These are phyloP conservation scores for Myzus persicae DNA, from an alignment of 1,140 invertebrate genomes.

Conservation along the genomic window DNA sequence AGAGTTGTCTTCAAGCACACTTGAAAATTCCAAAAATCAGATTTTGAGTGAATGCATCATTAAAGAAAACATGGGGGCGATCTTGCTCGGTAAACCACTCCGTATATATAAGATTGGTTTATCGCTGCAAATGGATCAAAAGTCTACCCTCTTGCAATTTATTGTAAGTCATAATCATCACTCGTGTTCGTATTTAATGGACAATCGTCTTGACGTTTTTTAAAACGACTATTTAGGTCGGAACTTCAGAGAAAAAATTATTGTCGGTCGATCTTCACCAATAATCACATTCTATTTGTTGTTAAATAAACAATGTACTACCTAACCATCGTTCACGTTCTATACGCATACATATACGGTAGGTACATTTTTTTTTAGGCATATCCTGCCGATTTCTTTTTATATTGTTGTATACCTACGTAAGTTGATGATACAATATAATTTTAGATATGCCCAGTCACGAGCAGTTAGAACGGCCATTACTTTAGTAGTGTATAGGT, in stretches of 20 bases:
- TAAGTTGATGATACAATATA: not conserved
- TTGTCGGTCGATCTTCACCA: not conserved
- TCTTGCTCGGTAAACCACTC: not conserved
- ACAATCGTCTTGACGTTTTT: not conserved
- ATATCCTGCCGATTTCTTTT: not conserved
- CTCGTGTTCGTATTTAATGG: not conserved
- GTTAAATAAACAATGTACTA: not conserved
- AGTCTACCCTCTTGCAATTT: not conserved
- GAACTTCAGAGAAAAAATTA: not conserved
- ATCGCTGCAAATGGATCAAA: not conserved
- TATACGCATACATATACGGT: not conserved
- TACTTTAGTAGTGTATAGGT: not conserved
- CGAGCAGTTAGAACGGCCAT: not conserved
- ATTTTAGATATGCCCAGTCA: not conserved
- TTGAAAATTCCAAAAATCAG: not conserved
- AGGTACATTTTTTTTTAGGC: not conserved
- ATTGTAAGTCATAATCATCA: not conserved
- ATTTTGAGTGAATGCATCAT: not conserved
- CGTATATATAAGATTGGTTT: not conserved
- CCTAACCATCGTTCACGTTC: not conserved
- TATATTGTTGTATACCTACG: not conserved
- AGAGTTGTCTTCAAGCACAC: not conserved
- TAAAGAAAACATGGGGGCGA: not conserved
- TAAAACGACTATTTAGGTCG: not conserved
- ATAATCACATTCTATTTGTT: not conserved